Evolutionary conservation across 2,113 vertebrate genomes (phyloP).

Genomic region (Columba livia): DNA sequence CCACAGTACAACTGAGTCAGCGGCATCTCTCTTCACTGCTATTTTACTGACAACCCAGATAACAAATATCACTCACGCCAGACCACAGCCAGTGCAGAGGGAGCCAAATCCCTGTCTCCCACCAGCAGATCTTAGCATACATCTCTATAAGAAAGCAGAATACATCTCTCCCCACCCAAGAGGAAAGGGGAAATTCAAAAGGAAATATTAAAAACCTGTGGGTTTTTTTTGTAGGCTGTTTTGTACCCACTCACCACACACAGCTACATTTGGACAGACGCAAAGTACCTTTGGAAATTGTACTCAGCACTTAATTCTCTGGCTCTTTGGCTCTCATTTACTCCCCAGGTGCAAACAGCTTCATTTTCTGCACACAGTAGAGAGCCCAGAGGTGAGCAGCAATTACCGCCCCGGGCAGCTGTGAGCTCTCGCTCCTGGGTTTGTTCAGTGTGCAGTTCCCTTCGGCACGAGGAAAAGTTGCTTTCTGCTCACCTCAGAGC

Average conservation of each 20-base stretch:
- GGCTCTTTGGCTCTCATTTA: background rate
- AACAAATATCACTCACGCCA: background rate
- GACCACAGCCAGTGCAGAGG: background rate
- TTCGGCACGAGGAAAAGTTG: background rate
- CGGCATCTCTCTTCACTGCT: background rate
- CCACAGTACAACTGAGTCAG: slow-evolving; percentile 28
- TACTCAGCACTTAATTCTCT: background rate
- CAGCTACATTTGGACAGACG: background rate
- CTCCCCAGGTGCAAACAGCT: slow-evolving; percentile 21
- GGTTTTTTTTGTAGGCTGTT: background rate
- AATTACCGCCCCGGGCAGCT: background rate
- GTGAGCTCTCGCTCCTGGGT: background rate
- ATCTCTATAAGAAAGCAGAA: background rate
- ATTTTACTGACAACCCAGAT: background rate
- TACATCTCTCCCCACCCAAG: background rate
- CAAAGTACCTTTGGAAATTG: background rate
- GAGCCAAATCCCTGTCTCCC: slow-evolving; percentile 4
- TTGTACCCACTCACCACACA: background rate
- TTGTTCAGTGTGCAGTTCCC: background rate
- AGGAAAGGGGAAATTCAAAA: background rate
- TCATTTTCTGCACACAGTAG: background rate
- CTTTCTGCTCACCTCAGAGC: background rate
- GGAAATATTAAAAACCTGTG: background rate
- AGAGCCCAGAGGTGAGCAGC: background rate
- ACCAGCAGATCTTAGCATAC: background rate